phyloP scores from a whole-genome alignment of 1,140 invertebrate genomes.

The Drosophila athabasca region DNA sequence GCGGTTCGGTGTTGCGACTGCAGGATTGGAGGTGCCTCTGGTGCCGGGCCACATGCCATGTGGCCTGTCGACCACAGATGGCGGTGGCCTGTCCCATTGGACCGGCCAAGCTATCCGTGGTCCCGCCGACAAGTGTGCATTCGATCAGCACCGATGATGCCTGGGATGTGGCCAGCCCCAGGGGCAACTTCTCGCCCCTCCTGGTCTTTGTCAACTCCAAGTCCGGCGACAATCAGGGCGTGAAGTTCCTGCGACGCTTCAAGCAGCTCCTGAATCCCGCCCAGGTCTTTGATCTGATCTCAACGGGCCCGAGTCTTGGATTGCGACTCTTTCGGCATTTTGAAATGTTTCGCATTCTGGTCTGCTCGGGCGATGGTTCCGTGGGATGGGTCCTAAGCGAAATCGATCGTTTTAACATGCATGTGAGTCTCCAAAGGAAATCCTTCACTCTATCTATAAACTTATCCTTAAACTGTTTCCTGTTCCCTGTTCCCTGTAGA shows the following conservation, averaged over 20 bases:
- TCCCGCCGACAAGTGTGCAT: slow-evolving; percentile 96
- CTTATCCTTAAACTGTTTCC: background rate
- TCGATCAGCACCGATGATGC: slow-evolving; percentile 94
- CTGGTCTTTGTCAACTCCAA: slow-evolving; percentile 99
- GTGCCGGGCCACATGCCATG: slow-evolving; percentile 96
- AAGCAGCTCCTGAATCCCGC: slow-evolving; percentile 98
- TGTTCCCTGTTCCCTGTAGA: slow-evolving; percentile 84
- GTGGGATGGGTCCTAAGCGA: slow-evolving; percentile 97
- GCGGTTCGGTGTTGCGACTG: slow-evolving; percentile 95
- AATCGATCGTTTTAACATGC: slow-evolving; percentile 95
- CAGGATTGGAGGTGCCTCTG: slow-evolving; percentile 98
- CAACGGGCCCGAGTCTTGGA: slow-evolving; percentile 93
- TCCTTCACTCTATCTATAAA: background rate
- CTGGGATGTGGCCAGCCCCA: slow-evolving; percentile 93
- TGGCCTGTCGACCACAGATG: slow-evolving; percentile 91
- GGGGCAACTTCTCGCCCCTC: slow-evolving; percentile 89
- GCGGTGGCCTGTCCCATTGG: slow-evolving; percentile 92
- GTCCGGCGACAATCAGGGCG: slow-evolving; percentile 98
- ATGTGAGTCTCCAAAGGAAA: slow-evolving; percentile 87
- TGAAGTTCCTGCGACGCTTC: slow-evolving; percentile 97
- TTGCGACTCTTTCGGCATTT: slow-evolving; percentile 94
- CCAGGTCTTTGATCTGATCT: slow-evolving; percentile 98
- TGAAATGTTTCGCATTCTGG: slow-evolving; percentile 94
- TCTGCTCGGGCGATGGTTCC: slow-evolving; percentile 96
- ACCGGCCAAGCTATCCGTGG: slow-evolving; percentile 93